A percentile compares a stretch with the other conserved stretches of the same genome.
Evolutionary conservation across 2,888 invertebrate genomes (phyloP).

Genomic region (Nomada flava): DNA sequence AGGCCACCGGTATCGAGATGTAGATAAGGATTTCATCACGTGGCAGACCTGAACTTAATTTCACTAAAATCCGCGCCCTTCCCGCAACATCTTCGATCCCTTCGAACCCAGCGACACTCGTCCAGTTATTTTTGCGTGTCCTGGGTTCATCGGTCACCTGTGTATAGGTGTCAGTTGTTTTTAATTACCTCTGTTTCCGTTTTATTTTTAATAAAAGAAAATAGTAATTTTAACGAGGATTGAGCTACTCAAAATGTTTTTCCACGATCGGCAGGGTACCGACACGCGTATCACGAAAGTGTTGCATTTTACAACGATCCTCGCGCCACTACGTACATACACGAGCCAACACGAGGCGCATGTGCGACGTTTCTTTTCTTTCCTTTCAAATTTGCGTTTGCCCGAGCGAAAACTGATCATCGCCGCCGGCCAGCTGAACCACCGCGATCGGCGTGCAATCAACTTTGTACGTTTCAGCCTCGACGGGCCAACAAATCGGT

Average conservation of each 20-base stretch:
- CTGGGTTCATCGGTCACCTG: neutral
- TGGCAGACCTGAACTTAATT: slow-evolving; percentile 73
- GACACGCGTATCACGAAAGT: slow-evolving; percentile 52
- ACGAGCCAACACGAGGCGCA: slow-evolving; percentile 53
- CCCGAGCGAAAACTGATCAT: slow-evolving; percentile 5
- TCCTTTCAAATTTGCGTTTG: slow-evolving; percentile 11
- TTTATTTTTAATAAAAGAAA: neutral
- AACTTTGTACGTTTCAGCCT: slow-evolving; percentile 48
- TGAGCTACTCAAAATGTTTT: neutral
- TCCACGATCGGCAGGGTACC: slow-evolving; percentile 65
- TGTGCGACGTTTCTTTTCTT: slow-evolving; percentile 46
- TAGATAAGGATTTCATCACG: slow-evolving; percentile 75
- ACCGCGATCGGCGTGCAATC: slow-evolving; percentile 4
- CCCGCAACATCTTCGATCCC: slow-evolving; percentile 34
- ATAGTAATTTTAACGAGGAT: neutral
- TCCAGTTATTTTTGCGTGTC: slow-evolving; percentile 18
- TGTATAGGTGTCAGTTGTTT: neutral
- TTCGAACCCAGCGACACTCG: slow-evolving; percentile 18
- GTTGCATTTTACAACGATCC: neutral
- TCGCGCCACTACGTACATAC: slow-evolving; percentile 53
- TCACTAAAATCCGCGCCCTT: slow-evolving; percentile 57
- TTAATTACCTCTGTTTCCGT: neutral
- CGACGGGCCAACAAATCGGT: neutral
- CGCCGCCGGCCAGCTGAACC: neutral
- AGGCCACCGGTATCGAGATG: slow-evolving; percentile 72